Conservation (phyloP, 2,797 vertebrate genomes). For the Cryptoblepharus egeriae region DNA sequence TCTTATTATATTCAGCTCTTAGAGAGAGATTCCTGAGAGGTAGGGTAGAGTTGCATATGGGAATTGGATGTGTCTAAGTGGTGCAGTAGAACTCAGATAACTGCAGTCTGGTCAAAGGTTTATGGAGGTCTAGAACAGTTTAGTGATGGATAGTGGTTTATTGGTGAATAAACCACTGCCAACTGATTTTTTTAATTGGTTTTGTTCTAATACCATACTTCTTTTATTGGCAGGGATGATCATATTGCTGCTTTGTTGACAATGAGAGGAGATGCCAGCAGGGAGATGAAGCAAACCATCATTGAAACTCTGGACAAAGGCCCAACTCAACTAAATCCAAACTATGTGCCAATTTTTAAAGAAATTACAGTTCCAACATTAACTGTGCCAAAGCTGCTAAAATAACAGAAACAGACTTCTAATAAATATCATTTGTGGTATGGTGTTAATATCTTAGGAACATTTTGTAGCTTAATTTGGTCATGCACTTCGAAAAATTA, state of each 20-base stretch:
- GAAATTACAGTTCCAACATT: constrained; percentile 91
- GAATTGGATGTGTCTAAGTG: not conserved
- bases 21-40: not conserved
- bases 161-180: not conserved
- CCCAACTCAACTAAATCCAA: constrained; percentile 76
- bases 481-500: not conserved
- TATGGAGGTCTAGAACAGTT: not conserved
- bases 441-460: constrained; percentile 29
- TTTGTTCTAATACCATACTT: not conserved
- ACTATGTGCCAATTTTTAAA: constrained; percentile 88
- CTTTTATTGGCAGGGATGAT: constrained; percentile 84
- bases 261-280: constrained; percentile 91
- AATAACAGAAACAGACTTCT: constrained; percentile 72
- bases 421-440: constrained; percentile 19
- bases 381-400: constrained; percentile 91
- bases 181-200: not conserved
- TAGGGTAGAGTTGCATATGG: not conserved
- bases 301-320: constrained; percentile 94
- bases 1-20: not conserved
- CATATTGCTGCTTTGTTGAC: constrained; percentile 92
- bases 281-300: constrained; percentile 96
- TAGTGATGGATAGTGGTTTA: not conserved
- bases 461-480: constrained; percentile 39
- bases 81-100: not conserved
- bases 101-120: not conserved